These are phyloP conservation scores for Peromyscus nudipes DNA, from an alignment of 2,797 vertebrate genomes.

Conservation along the genomic window DNA sequence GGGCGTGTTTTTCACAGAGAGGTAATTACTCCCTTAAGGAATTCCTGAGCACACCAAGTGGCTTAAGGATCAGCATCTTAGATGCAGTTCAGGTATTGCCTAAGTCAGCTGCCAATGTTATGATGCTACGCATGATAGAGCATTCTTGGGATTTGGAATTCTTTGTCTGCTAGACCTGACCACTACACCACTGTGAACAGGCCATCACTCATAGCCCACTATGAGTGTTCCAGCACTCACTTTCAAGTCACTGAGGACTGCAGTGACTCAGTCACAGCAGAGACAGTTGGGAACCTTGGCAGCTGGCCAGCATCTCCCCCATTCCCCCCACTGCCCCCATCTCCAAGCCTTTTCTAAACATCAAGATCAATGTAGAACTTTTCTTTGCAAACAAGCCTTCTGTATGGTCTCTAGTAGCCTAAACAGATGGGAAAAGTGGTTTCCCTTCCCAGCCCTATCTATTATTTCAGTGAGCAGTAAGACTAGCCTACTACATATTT, in stretches of 20 bases:
- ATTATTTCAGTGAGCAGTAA: slow-evolving; percentile 20
- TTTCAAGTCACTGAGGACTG: background rate
- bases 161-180: background rate
- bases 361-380: background rate
- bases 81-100: background rate
- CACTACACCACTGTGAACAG: slow-evolving; percentile 2
- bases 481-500: slow-evolving; percentile 34
- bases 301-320: background rate
- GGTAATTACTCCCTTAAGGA: background rate
- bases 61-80: background rate
- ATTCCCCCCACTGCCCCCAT: no score
- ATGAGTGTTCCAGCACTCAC: background rate
- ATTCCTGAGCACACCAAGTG: background rate
- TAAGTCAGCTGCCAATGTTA: background rate
- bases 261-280: background rate
- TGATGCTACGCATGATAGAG: background rate
- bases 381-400: slow-evolving; percentile 26
- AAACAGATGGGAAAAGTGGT: background rate
- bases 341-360: slow-evolving; percentile 30
- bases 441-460: background rate
- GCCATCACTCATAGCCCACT: background rate
- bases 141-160: background rate
- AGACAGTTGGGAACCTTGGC: background rate
- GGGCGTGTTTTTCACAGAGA: slow-evolving; percentile 19
- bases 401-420: slow-evolving; percentile 23